These are phyloP conservation scores for Sylvia borin DNA, from an alignment of 2,797 vertebrate species.

Conservation along the genomic window DNA sequence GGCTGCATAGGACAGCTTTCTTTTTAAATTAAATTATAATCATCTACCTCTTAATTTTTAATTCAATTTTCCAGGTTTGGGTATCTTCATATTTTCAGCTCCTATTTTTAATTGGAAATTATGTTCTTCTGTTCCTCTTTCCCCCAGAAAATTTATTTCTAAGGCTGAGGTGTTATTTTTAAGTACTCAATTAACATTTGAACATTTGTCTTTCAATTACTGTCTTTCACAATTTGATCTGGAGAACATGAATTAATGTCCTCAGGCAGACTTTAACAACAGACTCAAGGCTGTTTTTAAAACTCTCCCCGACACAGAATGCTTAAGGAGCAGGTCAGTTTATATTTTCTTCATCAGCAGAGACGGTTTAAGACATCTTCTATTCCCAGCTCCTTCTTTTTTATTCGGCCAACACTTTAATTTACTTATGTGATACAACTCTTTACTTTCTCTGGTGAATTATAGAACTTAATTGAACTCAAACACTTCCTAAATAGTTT, in stretches of 20 bases:
- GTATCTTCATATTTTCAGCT: background rate
- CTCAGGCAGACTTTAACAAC: background rate
- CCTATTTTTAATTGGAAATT: background rate
- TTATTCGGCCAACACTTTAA: background rate
- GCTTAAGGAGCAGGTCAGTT: background rate
- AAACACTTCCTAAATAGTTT: background rate
- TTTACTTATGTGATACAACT: background rate
- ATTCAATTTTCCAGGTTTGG: background rate
- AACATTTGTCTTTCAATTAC: background rate
- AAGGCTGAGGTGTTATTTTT: background rate
- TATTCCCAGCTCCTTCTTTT: background rate
- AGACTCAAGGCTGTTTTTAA: background rate
- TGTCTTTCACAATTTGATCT: background rate
- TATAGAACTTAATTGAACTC: background rate
- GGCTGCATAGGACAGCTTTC: background rate
- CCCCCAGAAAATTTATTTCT: background rate
- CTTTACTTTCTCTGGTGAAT: background rate
- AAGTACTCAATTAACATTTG: background rate
- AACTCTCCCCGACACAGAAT: rapidly evolving
- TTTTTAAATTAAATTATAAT: background rate
- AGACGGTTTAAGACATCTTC: background rate
- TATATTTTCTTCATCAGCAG: background rate
- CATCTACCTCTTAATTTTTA: background rate
- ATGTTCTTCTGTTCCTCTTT: background rate
- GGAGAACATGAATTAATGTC: background rate